These are phyloP conservation scores for Brachyhypopomus occidentalis DNA, from an alignment of 2,113 vertebrate genomes.

Conservation along the genomic window DNA sequence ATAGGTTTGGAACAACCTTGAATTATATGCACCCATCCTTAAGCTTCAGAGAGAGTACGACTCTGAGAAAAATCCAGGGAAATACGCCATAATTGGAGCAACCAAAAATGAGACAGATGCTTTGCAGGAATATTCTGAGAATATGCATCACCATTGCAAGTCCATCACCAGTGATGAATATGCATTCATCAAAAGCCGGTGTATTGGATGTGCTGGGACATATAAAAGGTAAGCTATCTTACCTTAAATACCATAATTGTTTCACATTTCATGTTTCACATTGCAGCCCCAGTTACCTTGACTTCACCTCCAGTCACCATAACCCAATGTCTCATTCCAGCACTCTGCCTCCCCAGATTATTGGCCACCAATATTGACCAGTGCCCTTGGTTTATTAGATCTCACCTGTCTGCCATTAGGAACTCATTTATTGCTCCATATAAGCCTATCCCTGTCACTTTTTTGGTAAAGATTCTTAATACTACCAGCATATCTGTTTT, in stretches of 20 bases:
- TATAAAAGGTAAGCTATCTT: constrained; percentile 11
- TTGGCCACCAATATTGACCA: too few relatives aligned
- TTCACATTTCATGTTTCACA: not conserved
- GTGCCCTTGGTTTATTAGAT: too few relatives aligned
- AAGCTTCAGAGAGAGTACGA: constrained; percentile 35
- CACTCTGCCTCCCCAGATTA: too few relatives aligned
- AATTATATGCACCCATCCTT: constrained; percentile 7
- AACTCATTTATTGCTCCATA: too few relatives aligned
- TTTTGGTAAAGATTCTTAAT: too few relatives aligned
- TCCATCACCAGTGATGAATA: not conserved
- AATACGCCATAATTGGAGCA: constrained; percentile 25
- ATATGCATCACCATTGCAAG: not conserved
- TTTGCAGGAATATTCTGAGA: constrained; percentile 18
- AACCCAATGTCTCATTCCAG: too few relatives aligned
- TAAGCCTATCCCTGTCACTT: too few relatives aligned
- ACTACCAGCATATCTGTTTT: too few relatives aligned
- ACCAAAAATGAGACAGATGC: not conserved
- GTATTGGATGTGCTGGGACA: constrained; percentile 37
- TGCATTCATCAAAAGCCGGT: constrained; percentile 26
- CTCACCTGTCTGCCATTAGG: too few relatives aligned
- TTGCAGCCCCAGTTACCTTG: too few relatives aligned
- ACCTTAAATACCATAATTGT: not conserved
- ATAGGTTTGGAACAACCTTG: constrained; percentile 36
- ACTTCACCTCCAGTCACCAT: too few relatives aligned
- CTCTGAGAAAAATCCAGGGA: constrained; percentile 11